Evolutionary conservation across 2,888 invertebrate genomes (phyloP), one percentile per base, ranked within the genome.

Genomic region (Acleris sparsana): DNA sequence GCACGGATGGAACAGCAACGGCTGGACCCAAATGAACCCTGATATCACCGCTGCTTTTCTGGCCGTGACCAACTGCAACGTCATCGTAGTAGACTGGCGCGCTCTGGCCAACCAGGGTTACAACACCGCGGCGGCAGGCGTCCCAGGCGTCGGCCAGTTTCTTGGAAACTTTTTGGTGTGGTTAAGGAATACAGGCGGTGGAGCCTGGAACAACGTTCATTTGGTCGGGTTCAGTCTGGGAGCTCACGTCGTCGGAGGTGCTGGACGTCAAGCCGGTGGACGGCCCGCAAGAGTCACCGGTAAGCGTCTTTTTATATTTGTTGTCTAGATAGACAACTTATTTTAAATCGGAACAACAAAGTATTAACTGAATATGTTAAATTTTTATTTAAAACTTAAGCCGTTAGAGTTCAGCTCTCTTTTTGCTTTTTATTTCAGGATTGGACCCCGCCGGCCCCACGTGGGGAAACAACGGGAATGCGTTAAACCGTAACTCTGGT

Each of bases 381-480:
- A 2, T 3, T 3, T 9, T 2, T 33, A 33, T 5, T 1, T 1
- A 46, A 22, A 7, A n/a, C 2, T 16, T 5, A 71, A 72, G 80
- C 16, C 43, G 1, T 11, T 43, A 6, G 16, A 2, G 5, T 53
- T 13, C 3, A 53, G 11, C 33, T 33, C 33, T 1, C 0, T 33
- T 9, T 11, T n/a, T n/a, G n/a, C 33, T 9, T 4, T 71, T 13
- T 61, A n/a, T n/a, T 61, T 13, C 48, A 89, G 90, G 88, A 62
- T 70, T 89, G 62, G 91, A 89, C 69, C 89, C 89, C 1, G 89
- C 91, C 33, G 84, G 86, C 3, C 89, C 89, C 6, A 39, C 57
- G 6, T 91, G 87, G 87, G 75, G 78, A 13, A 71, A 74, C n/a
- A 87, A 83, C 69, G 62, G 70, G 2, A 73, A 80, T 17, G 84